phyloP scores from a whole-genome alignment of 2,888 invertebrate species.

The Halictus ligatus region DNA sequence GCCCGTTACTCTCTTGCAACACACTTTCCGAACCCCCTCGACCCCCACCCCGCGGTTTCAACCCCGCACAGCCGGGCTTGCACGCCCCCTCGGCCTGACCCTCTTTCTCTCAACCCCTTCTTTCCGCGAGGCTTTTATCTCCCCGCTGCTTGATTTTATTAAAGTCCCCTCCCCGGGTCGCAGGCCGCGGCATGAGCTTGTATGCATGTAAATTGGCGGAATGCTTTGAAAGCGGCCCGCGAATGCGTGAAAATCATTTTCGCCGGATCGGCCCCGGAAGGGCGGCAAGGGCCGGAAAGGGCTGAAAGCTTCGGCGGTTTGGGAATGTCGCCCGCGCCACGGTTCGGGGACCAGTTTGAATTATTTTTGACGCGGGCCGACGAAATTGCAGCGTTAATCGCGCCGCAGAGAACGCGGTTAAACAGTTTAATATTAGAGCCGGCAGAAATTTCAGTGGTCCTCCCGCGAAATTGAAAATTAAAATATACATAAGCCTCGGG shows the following conservation, averaged over 20 bases:
- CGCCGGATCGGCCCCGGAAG: not conserved
- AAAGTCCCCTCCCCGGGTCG: conserved; percentile 21
- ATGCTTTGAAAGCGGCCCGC: conserved; percentile 28
- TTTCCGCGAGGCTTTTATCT: conserved; percentile 47
- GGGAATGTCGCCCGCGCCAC: not conserved
- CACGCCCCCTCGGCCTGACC: conserved; percentile 9
- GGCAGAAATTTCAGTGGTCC: not conserved
- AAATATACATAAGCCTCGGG: conserved; percentile 7
- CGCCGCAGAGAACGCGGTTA: not conserved
- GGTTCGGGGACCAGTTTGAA: conserved; percentile 8
- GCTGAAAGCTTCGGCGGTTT: not conserved
- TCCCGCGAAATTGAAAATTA: conserved; percentile 21
- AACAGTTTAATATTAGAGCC: conserved; percentile 18
- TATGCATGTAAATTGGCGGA: conserved; percentile 51
- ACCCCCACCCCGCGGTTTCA: not conserved
- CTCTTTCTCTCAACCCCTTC: conserved; percentile 23
- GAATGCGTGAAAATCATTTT: conserved; percentile 48
- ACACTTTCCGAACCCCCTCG: conserved; percentile 20
- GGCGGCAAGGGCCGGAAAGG: not conserved
- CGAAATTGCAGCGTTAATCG: conserved; percentile 8
- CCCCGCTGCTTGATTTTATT: conserved; percentile 54
- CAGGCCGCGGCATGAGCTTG: conserved; percentile 21
- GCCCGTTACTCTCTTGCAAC: conserved; percentile 64
- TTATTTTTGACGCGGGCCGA: conserved; percentile 10
- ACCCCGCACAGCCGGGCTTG: not conserved